These are phyloP conservation scores for Sphenodon punctatus DNA, from an alignment of 2,797 vertebrate genomes.

Conservation along the genomic window DNA sequence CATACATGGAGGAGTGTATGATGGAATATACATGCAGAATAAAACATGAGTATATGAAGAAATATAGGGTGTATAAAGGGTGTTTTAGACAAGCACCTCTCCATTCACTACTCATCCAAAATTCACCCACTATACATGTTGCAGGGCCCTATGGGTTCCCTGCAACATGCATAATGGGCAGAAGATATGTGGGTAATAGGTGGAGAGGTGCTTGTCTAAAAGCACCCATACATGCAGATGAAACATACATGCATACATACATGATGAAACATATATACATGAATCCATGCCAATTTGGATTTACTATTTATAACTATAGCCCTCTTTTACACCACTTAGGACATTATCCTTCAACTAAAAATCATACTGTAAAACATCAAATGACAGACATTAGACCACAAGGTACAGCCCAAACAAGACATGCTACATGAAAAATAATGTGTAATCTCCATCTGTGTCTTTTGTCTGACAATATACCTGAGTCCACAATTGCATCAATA, in stretches of 20 bases:
- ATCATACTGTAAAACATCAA: slow-evolving; percentile 37
- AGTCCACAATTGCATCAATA: slow-evolving; percentile 25
- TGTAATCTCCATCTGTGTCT: neutral
- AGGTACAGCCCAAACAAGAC: neutral
- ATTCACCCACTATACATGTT: no score
- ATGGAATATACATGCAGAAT: no score
- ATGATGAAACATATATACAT: neutral
- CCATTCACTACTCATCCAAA: no score
- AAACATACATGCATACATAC: neutral
- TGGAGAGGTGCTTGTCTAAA: no score
- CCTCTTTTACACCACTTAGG: neutral
- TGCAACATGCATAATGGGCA: no score
- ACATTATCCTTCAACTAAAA: slow-evolving; percentile 49
- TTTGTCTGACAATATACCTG: neutral
- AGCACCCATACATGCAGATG: no score
- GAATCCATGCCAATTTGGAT: neutral
- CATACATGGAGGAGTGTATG: neutral
- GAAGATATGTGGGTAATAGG: no score
- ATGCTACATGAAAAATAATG: neutral
- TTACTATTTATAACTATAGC: slow-evolving; percentile 33
- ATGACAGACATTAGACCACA: slow-evolving; percentile 11
- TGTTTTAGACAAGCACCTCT: no score
- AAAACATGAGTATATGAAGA: no score
- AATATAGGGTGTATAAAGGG: no score
- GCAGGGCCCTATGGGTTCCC: no score